Evolutionary conservation across 2,113 vertebrate species (phyloP), one percentile per base, ranked within the genome.

Genomic region (Prietella phreatophila): DNA sequence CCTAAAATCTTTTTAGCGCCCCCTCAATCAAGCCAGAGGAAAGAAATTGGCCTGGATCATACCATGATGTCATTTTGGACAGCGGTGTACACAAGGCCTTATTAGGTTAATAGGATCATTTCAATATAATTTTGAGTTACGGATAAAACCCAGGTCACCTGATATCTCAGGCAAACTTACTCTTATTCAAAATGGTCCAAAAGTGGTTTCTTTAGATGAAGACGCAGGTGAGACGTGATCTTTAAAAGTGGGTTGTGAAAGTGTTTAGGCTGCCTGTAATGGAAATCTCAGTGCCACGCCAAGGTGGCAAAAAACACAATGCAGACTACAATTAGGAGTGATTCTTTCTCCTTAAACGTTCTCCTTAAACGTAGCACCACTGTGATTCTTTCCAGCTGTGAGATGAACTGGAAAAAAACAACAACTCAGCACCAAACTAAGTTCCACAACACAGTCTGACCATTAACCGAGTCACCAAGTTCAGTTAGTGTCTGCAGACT

Each of bases 1-100:
- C 30, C 84, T 22, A 27, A 81, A 83, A 81, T 20, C 85, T 67
- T 33, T 65, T 79, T 56, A 13, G 47, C 13, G 89, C 82, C 88
- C 86, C 85, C 90, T 71, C 19, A n/a, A 89, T 88, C 90, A 91
- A 86, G 78, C n/a, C 87, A 89, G n/a, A 30, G 10, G 47, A 65
- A 53, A 36, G 76, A 56, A 87, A 67, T 56, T 82, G 58, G 69
- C 25, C 30, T 83, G 56, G n/a, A 89, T 89, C 80, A 67, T 78
- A 39, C 75, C 27, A 86, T 83, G 80, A 76, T 86, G 75, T 87
- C 83, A 65, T 90, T 92, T 87, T 30, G 56, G 47, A 55, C 76
- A 55, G 30, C 47, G 42, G 11, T 33, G 55, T 63, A 79, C 79
- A 71, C 83, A 2, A 20, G 73, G 8, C 22, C 55, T 50, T 86